Base-by-base conservation (phyloP, 2,888 invertebrate genomes). In the Orthonevra nobilis region DNA sequence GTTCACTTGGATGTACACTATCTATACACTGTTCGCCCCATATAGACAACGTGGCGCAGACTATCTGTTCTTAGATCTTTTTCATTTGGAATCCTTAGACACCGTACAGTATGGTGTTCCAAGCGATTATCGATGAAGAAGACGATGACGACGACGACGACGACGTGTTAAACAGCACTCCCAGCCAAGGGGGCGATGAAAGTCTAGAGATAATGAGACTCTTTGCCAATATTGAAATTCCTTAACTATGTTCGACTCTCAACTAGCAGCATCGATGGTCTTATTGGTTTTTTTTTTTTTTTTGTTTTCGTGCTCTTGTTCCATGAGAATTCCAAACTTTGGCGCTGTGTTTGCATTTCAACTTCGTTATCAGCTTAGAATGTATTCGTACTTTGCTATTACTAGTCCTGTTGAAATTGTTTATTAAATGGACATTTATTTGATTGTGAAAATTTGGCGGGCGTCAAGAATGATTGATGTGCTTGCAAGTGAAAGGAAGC, bases 121-220 rank as follows among this genome's bases (percentile, higher is more conserved):
- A 54, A 61, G 38, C 61, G 70, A 70, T 70, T 61, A 70, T 61
- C 70, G 52, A 70, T 70, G 70, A 50, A 52, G 52, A 46, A 20
- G 38, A 63, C 30, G 38, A 28, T 38, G 34, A 66, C 28, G 54
- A 36, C 10, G 58, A 69, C 10, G 58, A 69, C 28, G 60, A 44
- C 48, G 50, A 60, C 36, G 69, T 69, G 69, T 60, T 60, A 69
- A 60, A 36, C 50, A 60, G 60, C 42, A 19, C 69, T 46, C 46
- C 46, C 56, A 23, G 38, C 14, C 26, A 68, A 15, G 40, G 32
- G 58, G 58, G 50, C 34, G 60, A 69, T 69, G 60, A 50, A 69
- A 69, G 60, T 60, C 60, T 36, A 20, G 7, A 50, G 60, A 69
- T 60, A 69, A 60, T 58, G 68, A 68, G 58, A 50, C 68, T 48